Evolutionary conservation across 2,797 vertebrate species (phyloP), one percentile per base, ranked within the genome.

Genomic region (Rhinella marina): DNA sequence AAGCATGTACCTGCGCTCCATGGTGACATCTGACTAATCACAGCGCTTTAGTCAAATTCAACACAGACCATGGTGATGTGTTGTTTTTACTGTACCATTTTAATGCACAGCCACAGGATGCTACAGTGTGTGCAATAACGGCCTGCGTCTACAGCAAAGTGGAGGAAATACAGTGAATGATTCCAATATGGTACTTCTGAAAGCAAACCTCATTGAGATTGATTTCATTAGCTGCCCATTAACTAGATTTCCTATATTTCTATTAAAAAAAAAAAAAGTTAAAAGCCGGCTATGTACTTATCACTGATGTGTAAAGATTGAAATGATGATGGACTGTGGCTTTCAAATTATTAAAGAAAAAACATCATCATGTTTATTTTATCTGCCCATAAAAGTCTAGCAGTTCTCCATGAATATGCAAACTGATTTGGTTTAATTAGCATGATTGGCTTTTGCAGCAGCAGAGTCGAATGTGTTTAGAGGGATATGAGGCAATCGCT

Each of bases 351-450:
- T 95, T 94, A 93, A 83, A 86, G 79, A 66, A 76, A 86, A 94
- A 94, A 93, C 93, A 90, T 92, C 91, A 92, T 0, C 50, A 88
- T 92, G 92, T 93, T 95, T 94, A 92, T 94, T 94, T 94, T 93
- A 94, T 92, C 93, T 95, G 92, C 93, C 94, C 94, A 94, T 94
- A 94, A 94, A 95, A 89, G 76, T 90, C 91, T 93, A 91, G 92
- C 92, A 92, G 86, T 86, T 90, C 88, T 92, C 94, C 94, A 95
- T 95, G 95, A 95, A 95, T 95, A 95, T 95, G 93, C 94, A 95
- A 93, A 93, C 91, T 89, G 92, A 92, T 94, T 93, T 93, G 91
- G 94, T 93, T 92, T 94, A 95, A 95, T 96, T 95, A 95, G 94
- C 91, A 85, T 94, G 94, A 96, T 95, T 95, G 94, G 92, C 91